Base-by-base conservation (phyloP, 2,888 invertebrate genomes). In the Pheosia tremula region DNA sequence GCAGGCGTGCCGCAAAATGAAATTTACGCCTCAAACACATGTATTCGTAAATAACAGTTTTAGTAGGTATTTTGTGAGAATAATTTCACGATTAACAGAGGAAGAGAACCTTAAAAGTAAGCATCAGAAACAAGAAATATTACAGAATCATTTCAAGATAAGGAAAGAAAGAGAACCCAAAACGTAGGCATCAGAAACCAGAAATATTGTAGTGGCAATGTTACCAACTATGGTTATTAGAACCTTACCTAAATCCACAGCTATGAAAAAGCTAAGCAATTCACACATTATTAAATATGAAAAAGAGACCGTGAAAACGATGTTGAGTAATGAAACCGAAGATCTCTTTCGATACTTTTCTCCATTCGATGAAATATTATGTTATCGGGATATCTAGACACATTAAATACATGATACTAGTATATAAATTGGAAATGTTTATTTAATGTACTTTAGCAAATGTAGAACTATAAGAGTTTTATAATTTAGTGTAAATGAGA, bases 261-360 rank as follows among this genome's bases (percentile, higher is more conserved):
- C 4, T 4, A 6, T 43, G 8, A 43, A 7, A 47, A 4, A 47
- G n/a, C 10, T 4, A 45, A 10, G 10, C 10, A 3, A 47, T 47
- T n/a, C 47, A n/a, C n/a, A n/a, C 4, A 47, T 47, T 5, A 47
- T 47, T 3, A 47, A 47, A 47, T n/a, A 47, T n/a, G 47, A 47
- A 47, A 47, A 47, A 11, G n/a, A 47, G 5, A 47, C 47, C 11
- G 4, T 11, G 38, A 7, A 54, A 36, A 10, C n/a, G 49, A 62
- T 57, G 54, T 39, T 59, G 59, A 55, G 56, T 53, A 62, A 64
- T 57, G 57, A 59, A 62, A 65, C 56, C 58, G 52, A 54, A 24
- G 11, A 2, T 11, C 8, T 50, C 49, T 60, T 47, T 52, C 39
- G 57, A 62, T 62, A 56, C 36, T 57, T 59, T 55, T 38, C 56